phyloP scores from a whole-genome alignment of 2,888 invertebrate genomes.

The Caenorhabditis parvicauda region DNA sequence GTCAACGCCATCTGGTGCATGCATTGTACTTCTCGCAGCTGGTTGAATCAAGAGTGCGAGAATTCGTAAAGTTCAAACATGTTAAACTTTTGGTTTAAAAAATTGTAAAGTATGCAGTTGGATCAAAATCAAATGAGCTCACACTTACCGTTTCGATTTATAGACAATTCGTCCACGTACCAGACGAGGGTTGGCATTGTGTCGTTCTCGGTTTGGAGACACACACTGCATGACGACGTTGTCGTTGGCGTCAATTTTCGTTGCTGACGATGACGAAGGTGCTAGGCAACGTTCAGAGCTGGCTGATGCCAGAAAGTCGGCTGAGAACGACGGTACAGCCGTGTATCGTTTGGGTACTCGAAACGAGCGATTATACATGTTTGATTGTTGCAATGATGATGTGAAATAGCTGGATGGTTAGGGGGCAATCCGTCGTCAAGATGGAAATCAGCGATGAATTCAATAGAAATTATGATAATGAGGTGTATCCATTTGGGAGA shows the following conservation, averaged over 20 bases:
- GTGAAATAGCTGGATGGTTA: too few relatives aligned
- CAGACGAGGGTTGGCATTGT: slow-evolving; percentile 41
- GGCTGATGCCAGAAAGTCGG: neutral
- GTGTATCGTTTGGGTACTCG: slow-evolving; percentile 24
- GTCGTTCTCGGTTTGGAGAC: slow-evolving; percentile 25
- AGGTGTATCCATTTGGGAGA: too few relatives aligned
- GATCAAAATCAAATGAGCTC: neutral
- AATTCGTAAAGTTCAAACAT: neutral
- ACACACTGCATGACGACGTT: slow-evolving; percentile 22
- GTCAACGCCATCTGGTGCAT: too few relatives aligned
- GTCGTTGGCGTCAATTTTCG: neutral
- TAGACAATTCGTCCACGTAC: slow-evolving; percentile 56
- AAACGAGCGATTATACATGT: slow-evolving; percentile 29
- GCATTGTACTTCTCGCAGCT: too few relatives aligned
- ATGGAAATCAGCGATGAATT: too few relatives aligned
- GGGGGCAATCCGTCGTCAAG: too few relatives aligned
- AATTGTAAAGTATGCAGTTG: too few relatives aligned
- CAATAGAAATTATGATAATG: too few relatives aligned
- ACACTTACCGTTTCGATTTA: slow-evolving; percentile 46
- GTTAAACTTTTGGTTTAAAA: neutral
- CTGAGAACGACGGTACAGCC: slow-evolving; percentile 13
- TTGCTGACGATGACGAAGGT: too few relatives aligned
- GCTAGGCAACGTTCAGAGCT: too few relatives aligned
- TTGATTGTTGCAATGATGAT: neutral
- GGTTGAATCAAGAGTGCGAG: neutral